Percentiles rank a stretch among this genome's conserved stretches.
Conservation (phyloP, 2,797 vertebrate species). For the Semotilus atromaculatus region DNA sequence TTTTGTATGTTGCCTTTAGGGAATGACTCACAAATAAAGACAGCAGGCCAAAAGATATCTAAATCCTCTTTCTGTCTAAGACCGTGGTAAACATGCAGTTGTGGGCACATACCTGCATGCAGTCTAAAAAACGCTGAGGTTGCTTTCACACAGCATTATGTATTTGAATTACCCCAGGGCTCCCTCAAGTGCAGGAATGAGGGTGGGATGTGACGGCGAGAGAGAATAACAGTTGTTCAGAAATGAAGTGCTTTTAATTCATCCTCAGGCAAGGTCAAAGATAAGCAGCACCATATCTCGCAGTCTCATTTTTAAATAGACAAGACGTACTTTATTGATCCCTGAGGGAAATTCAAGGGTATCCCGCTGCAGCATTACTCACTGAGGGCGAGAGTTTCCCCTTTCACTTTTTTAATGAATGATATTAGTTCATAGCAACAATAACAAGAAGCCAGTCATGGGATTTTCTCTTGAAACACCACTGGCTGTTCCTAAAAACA, state of each 20-base stretch:
- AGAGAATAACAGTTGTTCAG: constrained; percentile 15
- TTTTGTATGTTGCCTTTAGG: background rate
- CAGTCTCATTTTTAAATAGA: constrained; percentile 24
- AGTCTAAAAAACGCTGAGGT: constrained; percentile 22
- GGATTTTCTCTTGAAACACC: constrained; percentile 17
- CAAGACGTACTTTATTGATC: constrained; percentile 35
- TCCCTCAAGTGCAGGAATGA: constrained; percentile 5
- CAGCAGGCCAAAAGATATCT: background rate
- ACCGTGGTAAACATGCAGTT: constrained; percentile 3
- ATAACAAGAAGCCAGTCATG: constrained; percentile 15
- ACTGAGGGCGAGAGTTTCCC: background rate
- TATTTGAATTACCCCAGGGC: constrained; percentile 20
- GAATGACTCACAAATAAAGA: background rate
- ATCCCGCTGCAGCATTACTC: constrained; percentile 13
- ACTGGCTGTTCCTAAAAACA: constrained; percentile 1
- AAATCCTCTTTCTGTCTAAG: background rate
- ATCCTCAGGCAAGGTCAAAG: constrained; percentile 44
- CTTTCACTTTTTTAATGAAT: constrained; percentile 35
- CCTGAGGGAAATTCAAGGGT: constrained; percentile 33
- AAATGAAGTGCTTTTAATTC: constrained; percentile 44
- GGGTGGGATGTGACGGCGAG: background rate
- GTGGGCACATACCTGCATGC: background rate
- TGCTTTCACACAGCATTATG: constrained; percentile 15
- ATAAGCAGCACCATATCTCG: constrained; percentile 31
- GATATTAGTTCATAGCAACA: constrained; percentile 20